Base-by-base conservation (phyloP, 53 echinoderm and acorn worm species). In the Holothuria scabra region DNA sequence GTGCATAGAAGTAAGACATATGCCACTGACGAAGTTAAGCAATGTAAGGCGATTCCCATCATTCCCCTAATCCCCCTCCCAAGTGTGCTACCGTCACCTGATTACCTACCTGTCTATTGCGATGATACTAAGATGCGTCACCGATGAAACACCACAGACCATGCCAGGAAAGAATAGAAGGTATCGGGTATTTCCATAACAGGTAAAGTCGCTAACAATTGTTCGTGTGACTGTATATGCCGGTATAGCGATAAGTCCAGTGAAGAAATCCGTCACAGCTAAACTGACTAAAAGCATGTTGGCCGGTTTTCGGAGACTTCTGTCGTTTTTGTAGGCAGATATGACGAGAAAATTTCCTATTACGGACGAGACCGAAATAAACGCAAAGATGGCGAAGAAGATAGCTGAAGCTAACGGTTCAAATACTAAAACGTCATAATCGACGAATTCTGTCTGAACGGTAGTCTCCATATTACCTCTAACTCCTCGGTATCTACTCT, bases 311-410 rank as follows among this genome's bases (percentile, higher is more conserved):
- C 82, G 60, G 7, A 81, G 28, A 8, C 46, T 38, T 28, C 20
- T 61, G 62, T 81, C 82, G 8, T 35, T 63, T 48, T 81, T 81
- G 34, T 13, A 81, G 38, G 82, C 62, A 8, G 34, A 4, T 8
- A 81, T 81, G n/a, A 81, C 82, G 10, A 81, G 82, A 19, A 63
- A 37, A 48, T 81, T 81, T 29, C 82, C 82, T 1, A 41, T 63
- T 33, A 81, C 65, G 4, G 82, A 63, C n/a, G 35, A 61, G 59
- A 64, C 28, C 12, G 62, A 61, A 46, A 81, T 63, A 23, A 81
- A 18, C 33, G 25, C 14, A 32, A 78, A 78, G 13, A 59, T 58
- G 18, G 20, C 58, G 48, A 29, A 78, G 52, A 78, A 78, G 11
- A 64, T 21, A 5, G 30, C 64, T 12, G 64, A 18, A 22, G 18